A percentile compares a stretch with the other conserved stretches of the same genome.
Conservation (phyloP, 2,113 vertebrate genomes). For the Rhodinocichla rosea region DNA sequence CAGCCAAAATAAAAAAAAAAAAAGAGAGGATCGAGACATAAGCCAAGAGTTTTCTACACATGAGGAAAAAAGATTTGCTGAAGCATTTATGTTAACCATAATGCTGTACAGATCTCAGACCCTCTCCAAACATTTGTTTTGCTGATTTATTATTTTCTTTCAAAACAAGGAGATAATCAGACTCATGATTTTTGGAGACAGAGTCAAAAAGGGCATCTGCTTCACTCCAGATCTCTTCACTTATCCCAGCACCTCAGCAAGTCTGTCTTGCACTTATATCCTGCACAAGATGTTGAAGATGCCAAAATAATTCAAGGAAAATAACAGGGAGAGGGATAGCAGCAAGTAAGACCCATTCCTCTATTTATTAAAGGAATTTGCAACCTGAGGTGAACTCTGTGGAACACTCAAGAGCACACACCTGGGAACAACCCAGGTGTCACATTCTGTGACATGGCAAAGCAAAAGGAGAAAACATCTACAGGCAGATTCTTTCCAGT, state of each 20-base stretch:
- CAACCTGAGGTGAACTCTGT: neutral
- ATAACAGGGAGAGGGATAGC: neutral
- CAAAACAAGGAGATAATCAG: neutral
- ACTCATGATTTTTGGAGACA: neutral
- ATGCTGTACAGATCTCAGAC: neutral
- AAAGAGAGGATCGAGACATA: neutral
- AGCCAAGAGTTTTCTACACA: conserved; percentile 19
- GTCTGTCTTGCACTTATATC: neutral
- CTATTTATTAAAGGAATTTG: neutral
- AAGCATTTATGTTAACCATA: neutral
- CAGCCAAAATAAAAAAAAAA: neutral
- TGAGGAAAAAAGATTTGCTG: neutral
- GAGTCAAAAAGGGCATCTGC: neutral
- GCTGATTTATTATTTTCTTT: neutral
- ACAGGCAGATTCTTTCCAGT: neutral
- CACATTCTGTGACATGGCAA: neutral
- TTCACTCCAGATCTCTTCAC: neutral
- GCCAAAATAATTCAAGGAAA: neutral
- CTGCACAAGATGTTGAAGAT: neutral
- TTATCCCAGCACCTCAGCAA: neutral
- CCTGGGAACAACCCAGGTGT: neutral
- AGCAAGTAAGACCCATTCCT: neutral
- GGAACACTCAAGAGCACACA: neutral
- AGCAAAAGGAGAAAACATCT: neutral
- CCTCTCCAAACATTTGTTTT: neutral